phyloP scores from a whole-genome alignment of 1,140 invertebrate species.

The Drosophila grimshawi region DNA sequence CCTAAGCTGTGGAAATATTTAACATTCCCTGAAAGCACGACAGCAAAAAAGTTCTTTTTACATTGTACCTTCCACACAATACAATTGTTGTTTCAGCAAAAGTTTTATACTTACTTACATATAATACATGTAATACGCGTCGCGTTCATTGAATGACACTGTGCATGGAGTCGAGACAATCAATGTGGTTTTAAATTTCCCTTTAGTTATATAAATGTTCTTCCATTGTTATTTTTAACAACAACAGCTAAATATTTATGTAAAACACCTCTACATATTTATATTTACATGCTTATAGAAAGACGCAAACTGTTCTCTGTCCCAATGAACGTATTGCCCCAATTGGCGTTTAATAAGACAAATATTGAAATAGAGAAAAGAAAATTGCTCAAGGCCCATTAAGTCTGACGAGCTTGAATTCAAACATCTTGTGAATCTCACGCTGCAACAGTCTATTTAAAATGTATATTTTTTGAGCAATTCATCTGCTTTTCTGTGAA shows the following conservation, averaged over 20 bases:
- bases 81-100: slow-evolving; percentile 47
- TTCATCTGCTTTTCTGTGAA: background rate
- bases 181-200: slow-evolving; percentile 79
- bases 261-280: background rate
- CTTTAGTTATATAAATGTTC: slow-evolving; percentile 47
- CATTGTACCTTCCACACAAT: slow-evolving; percentile 54
- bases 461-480: background rate
- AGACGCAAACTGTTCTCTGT: background rate
- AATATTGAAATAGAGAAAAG: background rate
- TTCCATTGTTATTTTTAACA: slow-evolving; percentile 52
- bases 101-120: slow-evolving; percentile 31
- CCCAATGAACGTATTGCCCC: background rate
- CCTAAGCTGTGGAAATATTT: slow-evolving; percentile 14
- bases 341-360: background rate
- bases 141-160: slow-evolving; percentile 37
- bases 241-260: slow-evolving; percentile 8
- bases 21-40: slow-evolving; percentile 20
- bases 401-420: too few relatives aligned
- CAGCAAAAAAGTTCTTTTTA: slow-evolving; percentile 28
- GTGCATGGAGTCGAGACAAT: slow-evolving; percentile 71
- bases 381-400: background rate
- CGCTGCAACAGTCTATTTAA: too few relatives aligned
- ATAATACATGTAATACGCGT: slow-evolving; percentile 20
- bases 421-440: too few relatives aligned
- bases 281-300: background rate